These are phyloP conservation scores for Nothocercus nigrocapillus DNA, from an alignment of 2,113 vertebrate genomes.

Conservation along the genomic window DNA sequence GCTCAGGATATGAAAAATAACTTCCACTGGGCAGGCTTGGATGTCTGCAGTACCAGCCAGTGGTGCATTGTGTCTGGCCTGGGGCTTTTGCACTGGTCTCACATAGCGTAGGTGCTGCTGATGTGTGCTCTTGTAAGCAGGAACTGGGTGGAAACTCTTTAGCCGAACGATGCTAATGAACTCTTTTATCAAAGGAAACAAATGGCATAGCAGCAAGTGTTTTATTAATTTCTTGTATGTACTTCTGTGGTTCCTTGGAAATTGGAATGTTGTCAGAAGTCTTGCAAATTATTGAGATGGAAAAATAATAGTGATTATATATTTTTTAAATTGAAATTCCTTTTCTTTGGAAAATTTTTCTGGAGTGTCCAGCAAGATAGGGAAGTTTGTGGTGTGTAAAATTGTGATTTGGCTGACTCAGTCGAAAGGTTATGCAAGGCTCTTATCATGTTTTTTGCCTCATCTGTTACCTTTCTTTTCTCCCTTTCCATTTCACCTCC, in stretches of 20 bases:
- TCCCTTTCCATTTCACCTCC: background rate
- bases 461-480: background rate
- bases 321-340: background rate
- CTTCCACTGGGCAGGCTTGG: background rate
- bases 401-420: background rate
- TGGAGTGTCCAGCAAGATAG: background rate
- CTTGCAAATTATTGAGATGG: background rate
- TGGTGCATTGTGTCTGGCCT: background rate
- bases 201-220: background rate
- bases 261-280: background rate
- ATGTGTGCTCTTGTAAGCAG: background rate
- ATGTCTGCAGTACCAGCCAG: background rate
- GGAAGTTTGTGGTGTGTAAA: background rate
- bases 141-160: slow-evolving; percentile 23
- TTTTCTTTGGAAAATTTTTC: background rate
- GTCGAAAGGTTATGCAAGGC: background rate
- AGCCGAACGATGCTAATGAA: slow-evolving; percentile 29
- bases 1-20: background rate
- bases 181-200: slow-evolving; percentile 56
- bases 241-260: background rate
- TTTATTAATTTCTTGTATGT: background rate
- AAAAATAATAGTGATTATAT: background rate
- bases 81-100: background rate
- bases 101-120: background rate
- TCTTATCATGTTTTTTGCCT: background rate